These are phyloP conservation scores for Charina bottae DNA, from an alignment of 2,113 vertebrate genomes.

Conservation along the genomic window DNA sequence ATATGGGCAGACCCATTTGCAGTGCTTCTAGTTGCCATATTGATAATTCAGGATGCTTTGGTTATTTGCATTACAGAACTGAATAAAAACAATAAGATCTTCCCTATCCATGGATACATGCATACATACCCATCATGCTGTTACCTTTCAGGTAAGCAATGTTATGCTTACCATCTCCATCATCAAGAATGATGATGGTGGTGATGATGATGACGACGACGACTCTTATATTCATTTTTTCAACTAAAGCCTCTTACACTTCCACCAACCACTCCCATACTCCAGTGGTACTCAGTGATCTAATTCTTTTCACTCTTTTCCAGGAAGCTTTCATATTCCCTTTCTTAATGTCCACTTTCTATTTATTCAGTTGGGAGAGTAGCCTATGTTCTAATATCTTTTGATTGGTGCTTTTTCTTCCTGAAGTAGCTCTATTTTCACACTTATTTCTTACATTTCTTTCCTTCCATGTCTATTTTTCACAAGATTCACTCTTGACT, in stretches of 20 bases:
- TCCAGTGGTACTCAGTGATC: neutral
- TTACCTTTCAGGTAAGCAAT: neutral
- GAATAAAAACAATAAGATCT: neutral
- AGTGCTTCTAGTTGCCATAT: neutral
- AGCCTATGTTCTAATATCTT: neutral
- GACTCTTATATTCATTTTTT: neutral
- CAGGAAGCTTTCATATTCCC: neutral
- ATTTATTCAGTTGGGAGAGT: neutral
- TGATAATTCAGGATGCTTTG: neutral
- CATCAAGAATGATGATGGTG: neutral
- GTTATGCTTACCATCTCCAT: neutral
- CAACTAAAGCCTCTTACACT: neutral
- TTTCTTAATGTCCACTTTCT: neutral
- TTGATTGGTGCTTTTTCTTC: neutral
- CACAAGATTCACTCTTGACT: neutral
- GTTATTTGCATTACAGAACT: neutral
- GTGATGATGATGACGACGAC: too few relatives aligned
- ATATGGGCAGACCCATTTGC: neutral
- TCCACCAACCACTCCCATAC: neutral
- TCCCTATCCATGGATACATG: neutral
- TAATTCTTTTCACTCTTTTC: neutral
- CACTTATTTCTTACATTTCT: neutral
- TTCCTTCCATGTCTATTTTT: neutral
- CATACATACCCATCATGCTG: neutral
- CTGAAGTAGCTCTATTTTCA: neutral